phyloP scores from a whole-genome alignment of 1,140 invertebrate species.

The Drosophila ercepeae region DNA sequence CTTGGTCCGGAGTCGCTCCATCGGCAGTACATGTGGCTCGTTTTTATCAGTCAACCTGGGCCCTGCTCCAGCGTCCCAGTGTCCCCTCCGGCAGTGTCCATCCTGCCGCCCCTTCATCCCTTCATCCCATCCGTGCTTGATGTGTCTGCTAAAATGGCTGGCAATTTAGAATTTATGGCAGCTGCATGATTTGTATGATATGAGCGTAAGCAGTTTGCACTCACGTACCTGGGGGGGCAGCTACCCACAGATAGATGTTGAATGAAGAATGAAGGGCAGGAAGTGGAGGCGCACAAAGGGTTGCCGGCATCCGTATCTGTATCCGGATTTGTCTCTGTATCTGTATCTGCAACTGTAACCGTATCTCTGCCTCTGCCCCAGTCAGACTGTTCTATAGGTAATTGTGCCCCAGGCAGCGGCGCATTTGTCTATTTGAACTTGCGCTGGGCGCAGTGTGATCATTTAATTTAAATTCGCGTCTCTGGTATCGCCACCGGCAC shows the following conservation, averaged over 20 bases:
- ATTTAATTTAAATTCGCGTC: conserved; percentile 80
- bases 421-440: conserved; percentile 71
- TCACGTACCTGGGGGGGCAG: conserved; percentile 63
- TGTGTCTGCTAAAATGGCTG: conserved; percentile 67
- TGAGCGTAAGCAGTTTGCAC: conserved; percentile 79
- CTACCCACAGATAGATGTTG: background rate
- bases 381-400: too few species aligned
- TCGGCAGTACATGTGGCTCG: conserved; percentile 35
- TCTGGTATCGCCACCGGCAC: conserved; percentile 44
- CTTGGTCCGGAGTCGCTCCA: conserved; percentile 14
- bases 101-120: background rate
- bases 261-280: conserved; percentile 7
- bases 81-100: conserved; percentile 46
- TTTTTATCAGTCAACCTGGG: conserved; percentile 72
- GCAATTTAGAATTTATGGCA: conserved; percentile 83
- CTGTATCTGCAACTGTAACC: conserved; percentile 11
- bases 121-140: conserved; percentile 20
- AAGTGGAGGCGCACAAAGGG: conserved; percentile 40
- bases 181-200: conserved; percentile 82
- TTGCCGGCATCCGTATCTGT: conserved; percentile 45
- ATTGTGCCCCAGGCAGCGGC: conserved; percentile 23
- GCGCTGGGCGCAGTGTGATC: conserved; percentile 61
- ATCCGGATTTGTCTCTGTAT: conserved; percentile 11
- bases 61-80: conserved; percentile 26
- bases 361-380: conserved; percentile 15